Base-by-base conservation (phyloP, 1,140 invertebrate species). In the Thaumetopoea pityocampa region DNA sequence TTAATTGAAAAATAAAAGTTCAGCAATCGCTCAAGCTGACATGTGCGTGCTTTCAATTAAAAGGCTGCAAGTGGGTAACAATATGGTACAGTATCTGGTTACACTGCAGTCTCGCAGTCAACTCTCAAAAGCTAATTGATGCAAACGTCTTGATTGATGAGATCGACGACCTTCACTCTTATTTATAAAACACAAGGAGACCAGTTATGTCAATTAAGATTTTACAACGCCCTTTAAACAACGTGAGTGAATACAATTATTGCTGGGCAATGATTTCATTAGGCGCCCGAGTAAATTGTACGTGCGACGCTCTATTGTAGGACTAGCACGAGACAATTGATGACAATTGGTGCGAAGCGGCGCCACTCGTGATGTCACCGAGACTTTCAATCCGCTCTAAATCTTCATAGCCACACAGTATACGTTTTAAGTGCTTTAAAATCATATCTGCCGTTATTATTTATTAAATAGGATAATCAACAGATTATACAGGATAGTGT, bases 301-400 rank as follows among this genome's bases (percentile, higher is more conserved):
- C 18, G 37, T 33, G 40, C 35, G 40, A 30, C 16, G 8, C 29
- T 12, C 29, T 24, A 18, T 36, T 32, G 27, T 30, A 36, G 30
- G 26, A 24, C 41, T 36, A 41, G 56, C 62, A 62, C 64, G 63
- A 62, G 70, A 70, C 70, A 78, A 78, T 78, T 78, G 73, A 42
- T 24, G 47, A 50, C 67, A 78, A 78, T 78, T 78, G 67, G 65
- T 64, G 63, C 50, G 61, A 36, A 56, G 38, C 54, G 73, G 70
- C 70, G 70, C 73, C 68, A 63, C 22, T 41, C 43, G 61, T 78
- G 73, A 78, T 78, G 70, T 78, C 73, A 78, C 51, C 57, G 7
- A 22, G 36, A 24, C 38, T 22, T 32, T 16, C 15, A 27, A 41
- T 30, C 27, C 8, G 23, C 37, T 41, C 27, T 41, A 41, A 41